Conservation (phyloP, 2,797 vertebrate genomes). For the Sorex maritimensis region DNA sequence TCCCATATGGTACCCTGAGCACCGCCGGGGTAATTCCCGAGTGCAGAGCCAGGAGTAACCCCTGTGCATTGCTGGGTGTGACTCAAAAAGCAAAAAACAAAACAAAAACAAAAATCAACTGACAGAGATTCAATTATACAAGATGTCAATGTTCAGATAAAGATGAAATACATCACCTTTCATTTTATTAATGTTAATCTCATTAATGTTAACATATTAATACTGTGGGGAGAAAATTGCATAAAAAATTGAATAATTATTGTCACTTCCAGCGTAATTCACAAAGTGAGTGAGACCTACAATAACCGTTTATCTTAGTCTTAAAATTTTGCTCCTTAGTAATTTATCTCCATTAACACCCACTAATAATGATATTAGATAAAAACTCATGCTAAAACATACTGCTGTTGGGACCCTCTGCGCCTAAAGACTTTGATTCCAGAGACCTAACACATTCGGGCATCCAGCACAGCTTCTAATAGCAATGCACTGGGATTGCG, state of each 20-base stretch:
- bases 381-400: not conserved
- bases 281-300: not conserved
- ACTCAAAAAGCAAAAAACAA: no score
- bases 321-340: not conserved
- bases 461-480: no score
- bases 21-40: no score
- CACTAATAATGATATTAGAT: not conserved
- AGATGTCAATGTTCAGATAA: not conserved
- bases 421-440: no score
- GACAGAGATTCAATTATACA: not conserved
- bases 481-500: no score
- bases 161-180: not conserved
- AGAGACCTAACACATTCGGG: no score
- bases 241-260: not conserved
- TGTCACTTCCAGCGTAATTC: not conserved
- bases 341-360: slow-evolving; percentile 42
- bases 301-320: not conserved
- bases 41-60: no score
- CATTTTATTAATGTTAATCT: not conserved
- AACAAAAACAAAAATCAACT: no score
- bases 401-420: not conserved
- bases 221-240: not conserved
- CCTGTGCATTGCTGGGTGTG: no score
- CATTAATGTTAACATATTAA: not conserved
- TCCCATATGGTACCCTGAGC: no score